phyloP scores from a whole-genome alignment of 2,113 vertebrate species.

The Pseudorhombus dupliciocellatus region DNA sequence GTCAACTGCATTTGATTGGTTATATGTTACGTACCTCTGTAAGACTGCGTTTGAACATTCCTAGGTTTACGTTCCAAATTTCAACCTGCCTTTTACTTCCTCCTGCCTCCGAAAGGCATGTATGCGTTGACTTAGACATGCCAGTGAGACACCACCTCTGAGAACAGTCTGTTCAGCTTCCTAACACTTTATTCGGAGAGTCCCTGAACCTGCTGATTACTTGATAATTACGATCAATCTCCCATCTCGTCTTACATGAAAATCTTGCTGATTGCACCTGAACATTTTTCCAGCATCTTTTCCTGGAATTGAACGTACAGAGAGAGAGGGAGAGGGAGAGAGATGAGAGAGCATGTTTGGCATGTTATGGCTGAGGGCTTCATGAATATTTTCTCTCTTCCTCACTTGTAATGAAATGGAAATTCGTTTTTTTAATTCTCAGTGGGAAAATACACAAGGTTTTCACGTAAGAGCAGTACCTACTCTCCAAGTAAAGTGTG shows the following conservation, averaged over 20 bases:
- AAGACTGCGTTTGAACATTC: conserved; percentile 48
- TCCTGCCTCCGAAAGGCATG: conserved; percentile 71
- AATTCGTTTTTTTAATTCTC: background rate
- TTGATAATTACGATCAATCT: background rate
- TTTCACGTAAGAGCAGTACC: conserved; percentile 15
- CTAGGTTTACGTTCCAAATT: conserved; percentile 68
- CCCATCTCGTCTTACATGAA: conserved; percentile 8
- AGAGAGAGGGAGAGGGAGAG: background rate
- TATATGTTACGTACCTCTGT: background rate
- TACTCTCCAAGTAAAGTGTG: conserved; percentile 40
- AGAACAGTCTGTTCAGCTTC: conserved; percentile 32
- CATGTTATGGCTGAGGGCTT: background rate
- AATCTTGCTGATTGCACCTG: background rate
- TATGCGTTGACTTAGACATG: conserved; percentile 48
- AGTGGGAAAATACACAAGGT: background rate
- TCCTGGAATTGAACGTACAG: conserved; percentile 38
- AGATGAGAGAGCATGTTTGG: background rate
- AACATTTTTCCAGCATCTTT: background rate
- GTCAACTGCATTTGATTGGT: conserved; percentile 19
- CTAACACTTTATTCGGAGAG: conserved; percentile 33
- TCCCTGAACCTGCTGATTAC: background rate
- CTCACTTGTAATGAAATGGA: background rate
- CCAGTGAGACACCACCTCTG: conserved; percentile 19
- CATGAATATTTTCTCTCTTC: background rate
- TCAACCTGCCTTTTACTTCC: conserved; percentile 76